Conservation (phyloP, 2,113 vertebrate genomes). For the Semnornis frantzii region DNA sequence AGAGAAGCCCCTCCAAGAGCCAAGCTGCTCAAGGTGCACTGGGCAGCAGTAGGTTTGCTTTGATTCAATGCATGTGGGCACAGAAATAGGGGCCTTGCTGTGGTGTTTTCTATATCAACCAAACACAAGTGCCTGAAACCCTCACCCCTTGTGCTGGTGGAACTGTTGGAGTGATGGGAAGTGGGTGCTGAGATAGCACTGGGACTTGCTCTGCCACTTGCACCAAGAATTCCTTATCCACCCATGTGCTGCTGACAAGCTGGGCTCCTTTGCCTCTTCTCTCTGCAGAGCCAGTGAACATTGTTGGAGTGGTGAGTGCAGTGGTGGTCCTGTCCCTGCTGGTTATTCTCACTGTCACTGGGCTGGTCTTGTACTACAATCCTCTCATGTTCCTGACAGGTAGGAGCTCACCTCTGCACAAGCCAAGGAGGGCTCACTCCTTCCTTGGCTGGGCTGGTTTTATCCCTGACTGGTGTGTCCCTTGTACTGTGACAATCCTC, state of each 20-base stretch:
- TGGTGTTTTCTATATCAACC: fast-evolving
- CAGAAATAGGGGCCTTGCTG: background rate
- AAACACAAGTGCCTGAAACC: background rate
- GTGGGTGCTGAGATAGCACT: background rate
- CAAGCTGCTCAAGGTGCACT: background rate
- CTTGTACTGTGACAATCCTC: background rate
- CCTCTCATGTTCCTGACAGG: conserved; percentile 76
- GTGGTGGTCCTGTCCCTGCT: conserved; percentile 72
- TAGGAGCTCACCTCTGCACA: conserved; percentile 13
- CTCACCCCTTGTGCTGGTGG: background rate
- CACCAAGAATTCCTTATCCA: background rate
- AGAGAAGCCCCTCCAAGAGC: background rate
- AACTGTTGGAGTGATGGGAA: background rate
- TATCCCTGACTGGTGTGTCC: background rate
- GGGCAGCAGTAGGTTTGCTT: background rate
- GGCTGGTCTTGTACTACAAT: conserved; percentile 70
- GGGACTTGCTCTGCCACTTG: background rate
- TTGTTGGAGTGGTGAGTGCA: conserved; percentile 65
- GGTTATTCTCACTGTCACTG: conserved; percentile 45
- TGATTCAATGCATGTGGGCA: fast-evolving
- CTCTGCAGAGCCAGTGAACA: conserved; percentile 70
- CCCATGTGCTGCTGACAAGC: fast-evolving
- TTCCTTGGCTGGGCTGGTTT: background rate
- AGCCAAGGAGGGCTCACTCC: background rate
- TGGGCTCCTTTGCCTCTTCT: background rate